Evolutionary conservation across 92 coral and sea anemone genomes (phyloP).

Genomic region (Montipora capitata): DNA sequence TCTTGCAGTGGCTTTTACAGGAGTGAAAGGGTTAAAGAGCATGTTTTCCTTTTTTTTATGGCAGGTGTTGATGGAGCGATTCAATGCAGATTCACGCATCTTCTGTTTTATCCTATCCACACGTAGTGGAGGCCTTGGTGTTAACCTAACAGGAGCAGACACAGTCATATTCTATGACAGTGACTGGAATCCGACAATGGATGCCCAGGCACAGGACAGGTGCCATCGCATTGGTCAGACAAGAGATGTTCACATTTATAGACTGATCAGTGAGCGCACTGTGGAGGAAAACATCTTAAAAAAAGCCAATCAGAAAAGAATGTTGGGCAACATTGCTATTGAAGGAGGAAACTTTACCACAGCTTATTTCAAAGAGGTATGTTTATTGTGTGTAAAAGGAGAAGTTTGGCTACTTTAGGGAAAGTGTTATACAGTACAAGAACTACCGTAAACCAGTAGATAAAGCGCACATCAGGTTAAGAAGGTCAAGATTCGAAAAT

Average conservation of each 20-base stretch:
- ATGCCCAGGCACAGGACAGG: constrained; percentile 99
- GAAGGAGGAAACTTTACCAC: constrained; percentile 99
- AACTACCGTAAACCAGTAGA: no score
- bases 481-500: no score
- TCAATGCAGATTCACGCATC: constrained; percentile 95
- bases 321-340: constrained; percentile 96
- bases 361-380: constrained; percentile 93
- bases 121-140: constrained; percentile 99
- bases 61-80: constrained; percentile 98
- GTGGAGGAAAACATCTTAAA: constrained; percentile 96
- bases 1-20: no score
- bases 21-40: no score
- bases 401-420: no score
- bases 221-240: constrained; percentile 99
- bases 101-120: constrained; percentile 98
- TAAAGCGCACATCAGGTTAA: no score
- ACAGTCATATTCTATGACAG: constrained; percentile 98
- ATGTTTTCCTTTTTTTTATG: not conserved
- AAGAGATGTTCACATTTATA: constrained; percentile 97
- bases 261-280: constrained; percentile 96
- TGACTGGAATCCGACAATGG: constrained; percentile 99
- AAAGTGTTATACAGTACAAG: no score
- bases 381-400: not conserved
- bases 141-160: constrained; percentile 98
- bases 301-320: constrained; percentile 96